Evolutionary conservation across 2,113 vertebrate species (phyloP), one percentile per base, ranked within the genome.

Genomic region (Ictidomys tridecemlineatus): DNA sequence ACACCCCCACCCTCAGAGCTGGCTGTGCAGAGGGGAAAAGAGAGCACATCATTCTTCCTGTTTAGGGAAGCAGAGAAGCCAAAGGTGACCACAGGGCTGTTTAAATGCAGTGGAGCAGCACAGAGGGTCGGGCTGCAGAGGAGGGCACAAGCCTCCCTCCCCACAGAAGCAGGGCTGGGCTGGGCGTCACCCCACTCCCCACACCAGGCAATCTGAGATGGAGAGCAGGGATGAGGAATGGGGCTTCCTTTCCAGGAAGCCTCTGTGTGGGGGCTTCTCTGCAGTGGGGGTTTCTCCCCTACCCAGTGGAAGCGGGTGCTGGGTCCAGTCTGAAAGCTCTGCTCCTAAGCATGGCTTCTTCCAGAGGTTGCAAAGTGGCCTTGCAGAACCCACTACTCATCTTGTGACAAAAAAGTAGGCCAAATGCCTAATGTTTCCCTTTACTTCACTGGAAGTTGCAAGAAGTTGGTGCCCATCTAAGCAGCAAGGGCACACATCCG

Each of bases 1-100:
- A 34, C 45, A 0, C n/a, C 24, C 6, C 53, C 2, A 2, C 26
- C 28, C 8, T 5, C 2, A 0, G 0, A 2, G 77, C 83, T 30
- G 1, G 32, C 39, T 39, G 32, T 24, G 8, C 85, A 42, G 61
- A 80, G 37, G 37, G 69, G 42, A 63, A 13, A 28, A 20, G 14
- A 16, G 20, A 48, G 48, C 86, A 13, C 51, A 3, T 58, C 26
- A 24, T 39, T 51, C 48, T n/a, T 72, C 76, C 7, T 42, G 70
- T 8, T 2, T 0, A 63, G 24, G 24, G 72, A 22, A 74, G 18
- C 4, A 7, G 14, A 30, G 22, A 2, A 2, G 42, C 28, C 37
- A 12, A 1, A 5, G 87, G 20, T 7, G 65, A 22, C 22, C 26
- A 1, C 14, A 37, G 42, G 30, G 4, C 42, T 17, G 20, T 1